These are phyloP conservation scores for Craterocephalus amniculus DNA, from an alignment of 2,797 vertebrate species.

Conservation along the genomic window DNA sequence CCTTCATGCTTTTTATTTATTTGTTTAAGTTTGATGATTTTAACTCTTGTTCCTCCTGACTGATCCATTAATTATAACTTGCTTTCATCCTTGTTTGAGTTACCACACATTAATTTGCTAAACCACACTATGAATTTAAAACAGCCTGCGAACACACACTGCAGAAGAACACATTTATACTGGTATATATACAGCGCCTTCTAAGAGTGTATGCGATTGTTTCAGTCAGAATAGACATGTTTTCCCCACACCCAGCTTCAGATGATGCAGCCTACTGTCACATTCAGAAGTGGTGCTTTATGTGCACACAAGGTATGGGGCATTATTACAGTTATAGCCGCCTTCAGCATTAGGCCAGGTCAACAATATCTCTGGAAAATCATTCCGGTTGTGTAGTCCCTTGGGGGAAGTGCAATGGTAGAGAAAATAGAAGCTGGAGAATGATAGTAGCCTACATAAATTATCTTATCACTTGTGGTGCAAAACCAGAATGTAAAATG, in stretches of 20 bases:
- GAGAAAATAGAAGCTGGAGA: constrained; percentile 67
- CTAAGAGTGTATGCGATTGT: neutral
- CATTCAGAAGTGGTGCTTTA: constrained; percentile 36
- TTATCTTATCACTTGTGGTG: constrained; percentile 73
- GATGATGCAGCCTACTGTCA: constrained; percentile 30
- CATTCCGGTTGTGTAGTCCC: constrained; percentile 71
- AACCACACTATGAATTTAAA: neutral
- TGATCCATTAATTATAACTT: neutral
- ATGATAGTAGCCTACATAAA: constrained; percentile 70
- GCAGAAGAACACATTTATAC: neutral
- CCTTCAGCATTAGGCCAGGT: constrained; percentile 61
- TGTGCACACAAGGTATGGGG: constrained; percentile 46
- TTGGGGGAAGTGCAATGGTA: constrained; percentile 43
- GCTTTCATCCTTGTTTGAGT: neutral
- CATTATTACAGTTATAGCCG: constrained; percentile 58
- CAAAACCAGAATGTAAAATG: constrained; percentile 66
- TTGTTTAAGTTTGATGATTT: no score
- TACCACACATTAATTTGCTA: neutral
- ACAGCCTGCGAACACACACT: neutral
- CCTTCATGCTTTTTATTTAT: no score
- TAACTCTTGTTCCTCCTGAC: neutral
- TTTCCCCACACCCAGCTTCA: constrained; percentile 30
- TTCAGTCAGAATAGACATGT: constrained; percentile 6
- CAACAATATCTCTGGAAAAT: constrained; percentile 79
- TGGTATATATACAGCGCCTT: neutral